These are phyloP conservation scores for Chaetodon auriga DNA, from an alignment of 2,113 vertebrate species.

Conservation along the genomic window DNA sequence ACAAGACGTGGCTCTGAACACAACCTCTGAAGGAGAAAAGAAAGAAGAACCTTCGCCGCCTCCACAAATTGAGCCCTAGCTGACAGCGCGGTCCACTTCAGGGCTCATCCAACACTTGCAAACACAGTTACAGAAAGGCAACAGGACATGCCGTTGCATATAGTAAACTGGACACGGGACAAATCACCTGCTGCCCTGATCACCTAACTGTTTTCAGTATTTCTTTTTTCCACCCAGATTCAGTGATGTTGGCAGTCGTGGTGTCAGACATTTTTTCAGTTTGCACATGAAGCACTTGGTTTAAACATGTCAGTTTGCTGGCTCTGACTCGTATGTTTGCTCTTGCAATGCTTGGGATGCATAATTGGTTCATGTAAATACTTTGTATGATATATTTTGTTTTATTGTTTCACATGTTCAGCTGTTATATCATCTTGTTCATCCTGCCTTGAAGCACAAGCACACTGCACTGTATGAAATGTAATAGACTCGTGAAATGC, in stretches of 20 bases:
- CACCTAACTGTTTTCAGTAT: neutral
- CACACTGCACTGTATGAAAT: slow-evolving; percentile 47
- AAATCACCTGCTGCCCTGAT: slow-evolving; percentile 15
- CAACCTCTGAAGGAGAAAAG: slow-evolving; percentile 62
- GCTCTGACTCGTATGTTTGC: slow-evolving; percentile 20
- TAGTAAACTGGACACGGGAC: slow-evolving; percentile 16
- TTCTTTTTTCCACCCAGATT: neutral
- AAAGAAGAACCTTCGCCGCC: slow-evolving; percentile 63
- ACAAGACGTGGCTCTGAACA: slow-evolving; percentile 77
- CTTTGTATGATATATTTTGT: slow-evolving; percentile 39
- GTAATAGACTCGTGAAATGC: slow-evolving; percentile 23
- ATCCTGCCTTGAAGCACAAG: slow-evolving; percentile 54
- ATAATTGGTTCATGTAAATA: slow-evolving; percentile 62
- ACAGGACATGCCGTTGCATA: neutral
- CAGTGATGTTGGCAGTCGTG: slow-evolving; percentile 4
- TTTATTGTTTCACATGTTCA: slow-evolving; percentile 16
- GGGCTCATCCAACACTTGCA: neutral
- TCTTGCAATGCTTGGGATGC: slow-evolving; percentile 10
- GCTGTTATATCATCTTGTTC: slow-evolving; percentile 17
- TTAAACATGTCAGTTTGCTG: slow-evolving; percentile 35
- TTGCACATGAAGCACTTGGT: slow-evolving; percentile 41
- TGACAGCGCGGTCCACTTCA: neutral
- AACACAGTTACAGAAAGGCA: neutral
- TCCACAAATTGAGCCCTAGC: slow-evolving; percentile 66
- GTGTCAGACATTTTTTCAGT: slow-evolving; percentile 8